Conservation (phyloP, 2,113 vertebrate genomes). For the Tyrannus savana region DNA sequence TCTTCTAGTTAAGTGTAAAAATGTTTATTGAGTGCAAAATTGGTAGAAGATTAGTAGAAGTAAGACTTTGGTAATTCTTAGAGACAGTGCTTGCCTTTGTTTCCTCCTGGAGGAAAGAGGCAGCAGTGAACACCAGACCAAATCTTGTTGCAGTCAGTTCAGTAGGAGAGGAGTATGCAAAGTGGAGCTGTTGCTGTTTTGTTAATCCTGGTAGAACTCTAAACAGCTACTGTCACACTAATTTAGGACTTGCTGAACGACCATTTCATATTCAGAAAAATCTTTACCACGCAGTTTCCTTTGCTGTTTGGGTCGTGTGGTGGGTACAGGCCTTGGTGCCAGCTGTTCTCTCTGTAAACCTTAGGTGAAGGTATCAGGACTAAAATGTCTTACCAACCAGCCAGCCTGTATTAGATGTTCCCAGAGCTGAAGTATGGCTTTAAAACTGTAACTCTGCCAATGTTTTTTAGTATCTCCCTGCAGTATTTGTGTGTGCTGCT, state of each 20-base stretch:
- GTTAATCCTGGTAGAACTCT: not conserved
- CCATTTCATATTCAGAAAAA: not conserved
- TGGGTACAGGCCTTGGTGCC: not conserved
- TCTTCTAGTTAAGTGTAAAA: not conserved
- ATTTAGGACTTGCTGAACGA: not conserved
- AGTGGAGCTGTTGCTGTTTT: not conserved
- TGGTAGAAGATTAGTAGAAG: not conserved
- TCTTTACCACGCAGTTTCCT: not conserved
- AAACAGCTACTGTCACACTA: not conserved
- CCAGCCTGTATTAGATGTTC: not conserved
- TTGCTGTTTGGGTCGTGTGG: not conserved
- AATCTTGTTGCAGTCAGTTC: not conserved
- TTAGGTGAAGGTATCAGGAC: not conserved
- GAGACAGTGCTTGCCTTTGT: not conserved
- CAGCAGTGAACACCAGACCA: not conserved
- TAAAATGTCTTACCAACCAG: not conserved
- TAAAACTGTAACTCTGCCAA: not conserved
- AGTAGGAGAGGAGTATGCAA: not conserved
- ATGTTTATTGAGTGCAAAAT: not conserved
- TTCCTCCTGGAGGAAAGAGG: not conserved
- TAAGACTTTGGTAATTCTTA: not conserved
- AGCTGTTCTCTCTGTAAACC: not conserved
- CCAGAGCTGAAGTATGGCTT: not conserved
- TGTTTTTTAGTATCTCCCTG: not conserved
- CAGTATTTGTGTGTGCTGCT: not conserved